Conservation (phyloP, 2,113 vertebrate genomes). For the Psilopogon haemacephalus region DNA sequence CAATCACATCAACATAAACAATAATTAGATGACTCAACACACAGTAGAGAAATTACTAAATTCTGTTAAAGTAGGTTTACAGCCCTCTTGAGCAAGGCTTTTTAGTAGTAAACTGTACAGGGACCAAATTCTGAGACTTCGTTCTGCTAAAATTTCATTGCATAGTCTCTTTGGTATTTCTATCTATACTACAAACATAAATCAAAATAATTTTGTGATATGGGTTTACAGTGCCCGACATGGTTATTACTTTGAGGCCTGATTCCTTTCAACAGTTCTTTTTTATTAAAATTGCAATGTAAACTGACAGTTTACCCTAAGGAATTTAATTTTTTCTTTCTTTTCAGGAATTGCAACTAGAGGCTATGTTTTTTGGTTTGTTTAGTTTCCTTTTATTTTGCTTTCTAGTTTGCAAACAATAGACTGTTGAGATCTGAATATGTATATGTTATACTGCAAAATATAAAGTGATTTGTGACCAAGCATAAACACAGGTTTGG, state of each 20-base stretch:
- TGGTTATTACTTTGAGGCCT: slow-evolving; percentile 50
- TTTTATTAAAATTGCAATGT: slow-evolving; percentile 50
- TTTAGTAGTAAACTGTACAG: slow-evolving; percentile 42
- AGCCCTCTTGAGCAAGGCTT: slow-evolving; percentile 58
- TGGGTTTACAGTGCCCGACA: slow-evolving; percentile 42
- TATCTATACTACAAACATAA: slow-evolving; percentile 55
- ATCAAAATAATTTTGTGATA: slow-evolving; percentile 69
- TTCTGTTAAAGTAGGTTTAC: slow-evolving; percentile 71
- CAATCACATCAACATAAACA: slow-evolving; percentile 74
- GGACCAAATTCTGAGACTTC: slow-evolving; percentile 41
- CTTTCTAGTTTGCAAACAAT: slow-evolving; percentile 35
- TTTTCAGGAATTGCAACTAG: slow-evolving; percentile 27
- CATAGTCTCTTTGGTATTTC: slow-evolving; percentile 43
- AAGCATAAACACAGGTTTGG: too few relatives aligned
- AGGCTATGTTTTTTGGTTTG: background rate
- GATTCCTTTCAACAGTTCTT: slow-evolving; percentile 33
- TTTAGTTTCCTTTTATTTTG: background rate
- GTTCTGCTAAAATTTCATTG: slow-evolving; percentile 36
- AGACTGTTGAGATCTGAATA: slow-evolving; percentile 49
- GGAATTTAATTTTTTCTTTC: background rate
- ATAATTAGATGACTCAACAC: slow-evolving; percentile 73
- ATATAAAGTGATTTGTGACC: background rate
- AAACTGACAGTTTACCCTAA: slow-evolving; percentile 57
- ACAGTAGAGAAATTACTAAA: slow-evolving; percentile 71
- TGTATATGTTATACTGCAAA: background rate